Conservation (phyloP, 2,888 invertebrate species). For the Amiota minor region DNA sequence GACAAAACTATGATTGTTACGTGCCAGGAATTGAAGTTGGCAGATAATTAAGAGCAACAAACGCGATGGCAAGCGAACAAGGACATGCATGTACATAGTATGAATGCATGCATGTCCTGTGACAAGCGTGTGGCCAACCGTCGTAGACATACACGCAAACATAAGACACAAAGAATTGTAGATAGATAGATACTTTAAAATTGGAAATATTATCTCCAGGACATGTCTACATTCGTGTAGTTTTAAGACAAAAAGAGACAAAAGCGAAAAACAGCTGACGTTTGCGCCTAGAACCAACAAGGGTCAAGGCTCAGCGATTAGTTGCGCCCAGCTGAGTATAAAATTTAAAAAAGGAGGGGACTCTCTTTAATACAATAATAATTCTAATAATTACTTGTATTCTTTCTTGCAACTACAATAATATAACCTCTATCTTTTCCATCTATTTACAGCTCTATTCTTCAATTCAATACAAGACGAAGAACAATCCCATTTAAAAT, state of each 20-base stretch:
- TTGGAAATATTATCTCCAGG: neutral
- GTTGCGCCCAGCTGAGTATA: slow-evolving; percentile 30
- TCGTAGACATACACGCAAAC: too few species aligned
- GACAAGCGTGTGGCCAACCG: too few species aligned
- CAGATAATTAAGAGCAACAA: slow-evolving; percentile 57
- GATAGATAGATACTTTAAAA: neutral
- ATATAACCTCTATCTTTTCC: neutral
- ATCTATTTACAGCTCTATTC: slow-evolving; percentile 51
- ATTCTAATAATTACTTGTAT: slow-evolving; percentile 39
- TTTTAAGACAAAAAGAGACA: slow-evolving; percentile 33
- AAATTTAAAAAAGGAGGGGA: slow-evolving; percentile 5
- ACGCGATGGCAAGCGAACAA: neutral
- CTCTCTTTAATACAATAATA: neutral
- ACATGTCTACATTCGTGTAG: neutral
- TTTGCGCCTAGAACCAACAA: slow-evolving; percentile 5
- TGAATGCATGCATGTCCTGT: slow-evolving; percentile 6
- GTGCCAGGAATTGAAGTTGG: slow-evolving; percentile 60
- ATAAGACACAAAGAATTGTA: neutral
- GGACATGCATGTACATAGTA: neutral
- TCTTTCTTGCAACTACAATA: neutral
- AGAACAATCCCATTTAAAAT: slow-evolving; percentile 25
- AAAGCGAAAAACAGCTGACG: slow-evolving; percentile 18
- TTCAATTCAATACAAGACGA: slow-evolving; percentile 56
- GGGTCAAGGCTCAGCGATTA: slow-evolving; percentile 28
- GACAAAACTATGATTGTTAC: slow-evolving; percentile 47